These are phyloP conservation scores for Pegoplata infirma DNA, from an alignment of 2,888 invertebrate species.

Conservation along the genomic window DNA sequence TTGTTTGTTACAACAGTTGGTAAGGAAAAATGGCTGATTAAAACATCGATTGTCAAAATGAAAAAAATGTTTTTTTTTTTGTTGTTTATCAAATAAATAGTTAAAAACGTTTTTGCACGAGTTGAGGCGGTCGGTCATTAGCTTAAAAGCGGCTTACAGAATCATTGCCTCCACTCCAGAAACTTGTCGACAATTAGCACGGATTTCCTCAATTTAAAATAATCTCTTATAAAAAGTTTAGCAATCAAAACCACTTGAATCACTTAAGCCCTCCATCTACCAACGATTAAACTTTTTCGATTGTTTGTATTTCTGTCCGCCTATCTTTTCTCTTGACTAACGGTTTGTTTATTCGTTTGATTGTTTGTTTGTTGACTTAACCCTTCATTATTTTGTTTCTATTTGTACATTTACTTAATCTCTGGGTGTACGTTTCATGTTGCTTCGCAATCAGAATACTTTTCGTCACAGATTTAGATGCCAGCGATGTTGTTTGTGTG, in stretches of 20 bases:
- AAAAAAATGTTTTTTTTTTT: too few species aligned
- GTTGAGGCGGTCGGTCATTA: constrained; percentile 1
- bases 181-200: constrained; percentile 53
- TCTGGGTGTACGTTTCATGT: constrained; percentile 38
- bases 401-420: constrained; percentile 62
- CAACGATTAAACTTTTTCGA: constrained; percentile 35
- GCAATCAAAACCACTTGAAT: constrained; percentile 51
- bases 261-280: constrained; percentile 58
- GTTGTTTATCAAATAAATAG: constrained; percentile 2
- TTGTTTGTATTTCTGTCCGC: constrained; percentile 7
- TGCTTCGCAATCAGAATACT: constrained; percentile 43
- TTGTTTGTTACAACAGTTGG: constrained; percentile 83
- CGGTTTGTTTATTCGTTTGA: constrained; percentile 40
- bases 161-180: background rate
- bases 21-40: constrained; percentile 73
- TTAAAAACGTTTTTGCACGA: background rate
- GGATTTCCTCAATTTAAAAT: constrained; percentile 54
- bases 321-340: background rate
- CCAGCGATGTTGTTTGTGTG: constrained; percentile 15
- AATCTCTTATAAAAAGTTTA: constrained; percentile 32
- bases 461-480: background rate
- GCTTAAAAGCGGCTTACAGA: constrained; percentile 48
- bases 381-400: constrained; percentile 62
- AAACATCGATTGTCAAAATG: constrained; percentile 73
- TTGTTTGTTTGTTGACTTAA: constrained; percentile 57